phyloP scores from a whole-genome alignment of 1,140 invertebrate species.

The Pseudachorutes palmiensis region DNA sequence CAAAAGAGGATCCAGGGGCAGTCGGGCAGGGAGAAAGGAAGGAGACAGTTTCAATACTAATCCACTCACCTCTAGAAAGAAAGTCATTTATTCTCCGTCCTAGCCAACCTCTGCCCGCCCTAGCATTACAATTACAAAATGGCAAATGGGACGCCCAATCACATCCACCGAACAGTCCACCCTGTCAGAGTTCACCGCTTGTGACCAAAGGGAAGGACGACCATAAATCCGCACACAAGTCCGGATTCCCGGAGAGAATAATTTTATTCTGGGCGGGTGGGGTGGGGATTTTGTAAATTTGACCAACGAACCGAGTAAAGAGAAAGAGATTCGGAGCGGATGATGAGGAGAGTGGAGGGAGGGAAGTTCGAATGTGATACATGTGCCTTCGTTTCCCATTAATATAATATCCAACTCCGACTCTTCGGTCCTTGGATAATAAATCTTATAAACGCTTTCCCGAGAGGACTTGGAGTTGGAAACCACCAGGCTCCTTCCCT shows the following conservation, averaged over 20 bases:
- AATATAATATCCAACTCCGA: slow-evolving; percentile 3
- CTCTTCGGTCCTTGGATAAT: neutral
- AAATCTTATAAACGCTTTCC: slow-evolving; percentile 8
- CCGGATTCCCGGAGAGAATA: neutral
- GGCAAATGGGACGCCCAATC: too few species aligned
- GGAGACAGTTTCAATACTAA: neutral
- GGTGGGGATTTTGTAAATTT: slow-evolving; percentile 6
- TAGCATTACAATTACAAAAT: too few species aligned
- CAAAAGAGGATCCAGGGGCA: neutral
- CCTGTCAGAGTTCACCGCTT: too few species aligned
- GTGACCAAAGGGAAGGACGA: too few species aligned
- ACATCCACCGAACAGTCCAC: too few species aligned
- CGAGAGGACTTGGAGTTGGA: neutral
- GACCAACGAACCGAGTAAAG: slow-evolving; percentile 2
- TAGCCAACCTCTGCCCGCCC: too few species aligned
- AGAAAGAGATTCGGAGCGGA: neutral
- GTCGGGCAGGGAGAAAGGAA: neutral
- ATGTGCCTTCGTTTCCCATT: neutral
- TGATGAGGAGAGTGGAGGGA: neutral
- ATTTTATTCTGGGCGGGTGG: neutral
- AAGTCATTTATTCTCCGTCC: too few species aligned
- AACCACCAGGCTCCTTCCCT: neutral
- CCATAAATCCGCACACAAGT: slow-evolving; percentile 2
- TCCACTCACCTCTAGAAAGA: too few species aligned
- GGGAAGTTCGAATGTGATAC: slow-evolving; percentile 9